Evolutionary conservation across 2,888 invertebrate species (phyloP), one percentile per base, ranked within the genome.

Genomic region (Pseudococcus viburni): DNA sequence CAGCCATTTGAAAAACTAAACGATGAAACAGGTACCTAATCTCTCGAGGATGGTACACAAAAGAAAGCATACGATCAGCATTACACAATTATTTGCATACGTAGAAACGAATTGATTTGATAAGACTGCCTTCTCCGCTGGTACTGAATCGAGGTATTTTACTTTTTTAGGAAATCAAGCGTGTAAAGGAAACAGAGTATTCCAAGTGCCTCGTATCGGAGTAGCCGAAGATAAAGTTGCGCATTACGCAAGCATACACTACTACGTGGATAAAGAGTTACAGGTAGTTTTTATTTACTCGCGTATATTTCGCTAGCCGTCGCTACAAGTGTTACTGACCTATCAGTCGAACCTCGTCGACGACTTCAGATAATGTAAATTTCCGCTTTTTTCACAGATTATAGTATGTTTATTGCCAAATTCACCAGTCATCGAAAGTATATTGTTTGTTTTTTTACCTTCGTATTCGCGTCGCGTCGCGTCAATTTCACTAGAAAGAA

Each of bases 241-340:
- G 0, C 97, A 97, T 91, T 98, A 97, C 91, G 97, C 97, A 0
- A 96, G 96, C 0, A 93, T 98, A 0, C 97, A 98, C 91, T 98
- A 97, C 92, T 98, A 98, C 92, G 96, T 96, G 9, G 98, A 98
- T 92, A 98, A 98, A 93, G 97, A 98, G 91, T 92, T 98, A 87
- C 96, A 97, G 93, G 96, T 90, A 89, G 80, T 80, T 80, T 88
- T 88, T 39, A 83, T 88, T 80, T 59, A 42, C 51, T 86, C 19
- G 26, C 5, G 42, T 42, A 42, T 59, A 42, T 86, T 73, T 77
- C 48, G 5, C 73, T 73, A 5, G 46, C 19, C 46, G 46, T 83
- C 46, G 39, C n/a, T 46, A 46, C 46, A 46, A 83, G 80, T 73
- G 73, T 83, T 83, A 83, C 80, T 83, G 80, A 83, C 80, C 80